These are phyloP conservation scores for Netelia fuscicornis DNA, from an alignment of 2,888 invertebrate genomes.

Conservation along the genomic window DNA sequence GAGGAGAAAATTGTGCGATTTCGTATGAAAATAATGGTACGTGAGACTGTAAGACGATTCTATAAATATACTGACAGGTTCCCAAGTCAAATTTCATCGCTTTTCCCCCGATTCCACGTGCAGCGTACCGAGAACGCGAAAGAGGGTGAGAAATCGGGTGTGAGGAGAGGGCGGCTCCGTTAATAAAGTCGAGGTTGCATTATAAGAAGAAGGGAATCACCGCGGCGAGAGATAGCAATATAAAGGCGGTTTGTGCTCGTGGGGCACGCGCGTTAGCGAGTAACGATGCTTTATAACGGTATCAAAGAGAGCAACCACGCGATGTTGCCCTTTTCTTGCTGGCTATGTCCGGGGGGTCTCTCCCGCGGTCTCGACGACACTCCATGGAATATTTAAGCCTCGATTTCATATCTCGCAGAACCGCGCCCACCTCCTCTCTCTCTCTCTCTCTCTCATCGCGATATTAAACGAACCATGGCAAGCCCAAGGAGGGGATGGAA, in stretches of 20 bases:
- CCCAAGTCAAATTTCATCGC: conserved; percentile 45
- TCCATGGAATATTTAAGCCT: conserved; percentile 84
- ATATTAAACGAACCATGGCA: conserved; percentile 79
- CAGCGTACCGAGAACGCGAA: not conserved
- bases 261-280: conserved; percentile 71
- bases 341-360: conserved; percentile 61
- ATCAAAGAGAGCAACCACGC: conserved; percentile 77
- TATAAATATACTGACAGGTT: conserved; percentile 57
- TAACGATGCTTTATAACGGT: conserved; percentile 83
- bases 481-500: conserved; percentile 53
- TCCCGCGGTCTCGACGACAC: conserved; percentile 75
- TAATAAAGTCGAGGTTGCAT: conserved; percentile 82
- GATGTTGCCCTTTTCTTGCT: conserved; percentile 61
- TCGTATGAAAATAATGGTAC: not conserved
- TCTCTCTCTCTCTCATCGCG: conserved; percentile 62
- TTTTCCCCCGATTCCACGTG: conserved; percentile 34
- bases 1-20: not conserved
- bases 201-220: conserved; percentile 77
- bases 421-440: conserved; percentile 68
- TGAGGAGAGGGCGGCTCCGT: conserved; percentile 65
- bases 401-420: conserved; percentile 83
- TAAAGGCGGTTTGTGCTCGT: conserved; percentile 74
- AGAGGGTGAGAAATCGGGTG: not conserved
- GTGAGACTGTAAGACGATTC: conserved; percentile 28
- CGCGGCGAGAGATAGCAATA: conserved; percentile 78